Conservation (phyloP, 2,888 invertebrate species). For the Plebejus argus region DNA sequence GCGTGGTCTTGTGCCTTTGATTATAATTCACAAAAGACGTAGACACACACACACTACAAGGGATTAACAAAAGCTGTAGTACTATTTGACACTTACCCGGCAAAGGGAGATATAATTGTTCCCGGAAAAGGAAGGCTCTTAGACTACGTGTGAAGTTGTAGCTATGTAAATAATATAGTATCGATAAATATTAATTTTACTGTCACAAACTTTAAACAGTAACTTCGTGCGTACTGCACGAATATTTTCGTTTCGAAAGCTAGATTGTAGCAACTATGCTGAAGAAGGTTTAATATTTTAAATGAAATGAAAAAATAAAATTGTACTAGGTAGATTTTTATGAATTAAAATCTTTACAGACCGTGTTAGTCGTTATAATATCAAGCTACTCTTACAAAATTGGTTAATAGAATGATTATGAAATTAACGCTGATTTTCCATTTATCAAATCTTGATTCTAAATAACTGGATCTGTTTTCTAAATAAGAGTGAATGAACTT, state of each 20-base stretch:
- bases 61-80: background rate
- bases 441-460: background rate
- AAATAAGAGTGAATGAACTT: background rate
- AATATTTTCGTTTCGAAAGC: background rate
- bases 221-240: no score
- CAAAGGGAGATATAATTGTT: constrained; percentile 20
- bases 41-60: background rate
- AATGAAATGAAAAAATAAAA: no score
- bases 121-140: constrained; percentile 9
- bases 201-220: no score
- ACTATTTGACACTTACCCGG: constrained; percentile 10
- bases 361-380: no score
- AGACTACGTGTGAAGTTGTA: background rate
- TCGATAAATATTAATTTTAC: background rate
- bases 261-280: no score
- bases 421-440: no score
- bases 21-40: background rate
- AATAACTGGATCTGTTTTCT: background rate
- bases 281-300: no score
- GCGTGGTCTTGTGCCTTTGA: background rate
- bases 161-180: background rate
- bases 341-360: no score
- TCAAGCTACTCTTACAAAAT: no score
- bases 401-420: no score
- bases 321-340: no score